A percentile compares a stretch with the other conserved stretches of the same genome.
Conservation (phyloP, 2,888 invertebrate species). For the Seira ritae region DNA sequence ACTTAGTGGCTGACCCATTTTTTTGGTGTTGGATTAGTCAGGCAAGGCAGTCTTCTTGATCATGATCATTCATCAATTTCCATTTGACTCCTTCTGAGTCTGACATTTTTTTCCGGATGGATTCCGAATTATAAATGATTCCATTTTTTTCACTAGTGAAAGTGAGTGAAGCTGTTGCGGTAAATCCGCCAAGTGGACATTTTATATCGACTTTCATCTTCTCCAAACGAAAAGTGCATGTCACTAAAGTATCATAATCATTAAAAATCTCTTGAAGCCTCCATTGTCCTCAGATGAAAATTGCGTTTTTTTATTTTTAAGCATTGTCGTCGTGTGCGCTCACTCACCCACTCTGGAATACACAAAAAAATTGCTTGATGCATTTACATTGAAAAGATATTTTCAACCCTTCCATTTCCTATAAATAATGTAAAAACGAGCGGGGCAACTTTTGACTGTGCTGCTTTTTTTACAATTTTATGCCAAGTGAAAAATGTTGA, state of each 20-base stretch:
- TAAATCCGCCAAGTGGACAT: slow-evolving; percentile 11
- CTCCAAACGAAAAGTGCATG: slow-evolving; percentile 3
- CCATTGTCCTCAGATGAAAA: slow-evolving; percentile 13
- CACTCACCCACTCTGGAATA: neutral
- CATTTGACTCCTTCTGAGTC: slow-evolving; percentile 8
- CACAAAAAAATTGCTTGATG: neutral
- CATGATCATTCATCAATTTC: slow-evolving; percentile 2
- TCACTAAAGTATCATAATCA: slow-evolving; percentile 16
- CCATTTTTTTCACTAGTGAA: neutral
- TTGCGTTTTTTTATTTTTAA: neutral
- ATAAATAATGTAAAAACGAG: slow-evolving; percentile 1
- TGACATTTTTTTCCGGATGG: neutral
- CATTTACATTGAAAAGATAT: slow-evolving; percentile 2
- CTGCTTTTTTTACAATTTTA: slow-evolving; percentile 14
- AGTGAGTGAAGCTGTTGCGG: neutral
- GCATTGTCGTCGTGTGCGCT: slow-evolving; percentile 8
- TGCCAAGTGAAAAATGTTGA: slow-evolving; percentile 9
- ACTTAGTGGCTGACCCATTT: too few relatives aligned
- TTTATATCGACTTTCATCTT: neutral
- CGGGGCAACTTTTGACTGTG: too few relatives aligned
- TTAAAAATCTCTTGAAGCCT: slow-evolving; percentile 1
- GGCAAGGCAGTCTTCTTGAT: too few relatives aligned
- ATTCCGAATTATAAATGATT: slow-evolving; percentile 1
- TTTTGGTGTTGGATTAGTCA: too few relatives aligned
- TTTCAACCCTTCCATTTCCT: slow-evolving; percentile 16